Base-by-base conservation (phyloP, 2,113 vertebrate species). In the Stegastes partitus region DNA sequence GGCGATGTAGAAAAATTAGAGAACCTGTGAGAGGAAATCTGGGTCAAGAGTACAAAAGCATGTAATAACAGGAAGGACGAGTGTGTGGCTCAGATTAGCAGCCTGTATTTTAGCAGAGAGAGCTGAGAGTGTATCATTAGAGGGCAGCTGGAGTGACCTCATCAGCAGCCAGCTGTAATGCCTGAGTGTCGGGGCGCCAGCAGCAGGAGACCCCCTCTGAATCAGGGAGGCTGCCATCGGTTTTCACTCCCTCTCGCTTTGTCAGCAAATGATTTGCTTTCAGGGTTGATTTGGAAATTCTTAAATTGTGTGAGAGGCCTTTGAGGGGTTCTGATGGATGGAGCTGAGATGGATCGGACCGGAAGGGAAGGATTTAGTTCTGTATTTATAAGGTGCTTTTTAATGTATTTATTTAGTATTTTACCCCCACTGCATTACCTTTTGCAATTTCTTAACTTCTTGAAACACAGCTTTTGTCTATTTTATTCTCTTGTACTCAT, bases 241-340 rank as follows among this genome's bases (percentile, higher is more conserved):
- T 67, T 45, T 70, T 70, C 31, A 63, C 72, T 54, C 45, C 77
- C 62, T 61, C 77, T 58, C 8, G 10, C 65, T 79, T 79, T 56
- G 57, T 68, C 57, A 83, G 62, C 58, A 56, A 79, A 76, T 65
- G 28, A 85, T 81, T 83, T 74, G 59, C 72, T 67, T 58, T 79
- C 63, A 56, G 39, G 28, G 54, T 15, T 64, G 54, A 79, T 84
- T 86, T 63, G 34, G 22, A 65, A 79, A 74, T 51, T 73, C 68
- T 6, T 39, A 67, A 50, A 79, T 66, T 66, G 18, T 61, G 10
- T 19, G 12, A 0, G 0, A 53, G 45, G 50, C 59, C 49, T 72
- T 1, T 31, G 26, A 79, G 53, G 63, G 37, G 10, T 31, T 77
- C 6, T 42, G 49, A 74, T 58, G 45, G 74, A 69, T 57, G 64